Base-by-base conservation (phyloP, 2,888 invertebrate species). In the Ophion slaviceki region DNA sequence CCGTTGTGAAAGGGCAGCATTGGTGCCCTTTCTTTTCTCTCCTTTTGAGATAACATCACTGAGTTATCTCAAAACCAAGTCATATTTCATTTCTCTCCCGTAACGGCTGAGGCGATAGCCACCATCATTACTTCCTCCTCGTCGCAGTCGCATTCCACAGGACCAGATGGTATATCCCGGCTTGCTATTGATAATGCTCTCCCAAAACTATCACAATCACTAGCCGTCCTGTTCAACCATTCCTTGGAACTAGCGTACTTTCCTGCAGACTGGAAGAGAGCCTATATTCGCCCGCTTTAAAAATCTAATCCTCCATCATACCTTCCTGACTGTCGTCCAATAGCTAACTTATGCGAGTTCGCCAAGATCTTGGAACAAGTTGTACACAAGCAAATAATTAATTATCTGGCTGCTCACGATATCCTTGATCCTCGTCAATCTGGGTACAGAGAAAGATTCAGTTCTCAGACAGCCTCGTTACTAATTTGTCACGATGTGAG, bases 301-400 rank as follows among this genome's bases (percentile, higher is more conserved):
- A 40, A 40, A 40, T 1, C 40, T 5, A 7, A 40, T 40, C 40
- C 40, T 40, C 7, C 40, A 40, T 5, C 6, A 40, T 40, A 2
- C 5, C 40, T 8, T 8, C 8, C 7, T 6, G 40, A 40, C 20
- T 45, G 40, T n/a, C 2, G 40, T 8, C 68, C 68, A 45, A 68
- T 68, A 2, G 68, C 68, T 45, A 68, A 68, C n/a, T 20, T 20
- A 45, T 68, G 45, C 11, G 68, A 68, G 20, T 20, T 68, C 40
- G 24, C 68, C 0, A 57, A 71, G 32, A 57, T 71, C 10, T 28
- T 71, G 5, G 71, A 71, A 32, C 57, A 71, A 53, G 7, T 71
- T 7, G 71, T 57, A 1, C 71, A 57, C 57, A 32, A 7, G 14
- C 71, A 71, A 71, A 71, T 57, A 0, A 17, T 40, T 0, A 10